A percentile compares a stretch with the other conserved stretches of the same genome.
These are phyloP conservation scores for Sebastes oblongus DNA, from an alignment of 2,797 vertebrate genomes.

Conservation along the genomic window DNA sequence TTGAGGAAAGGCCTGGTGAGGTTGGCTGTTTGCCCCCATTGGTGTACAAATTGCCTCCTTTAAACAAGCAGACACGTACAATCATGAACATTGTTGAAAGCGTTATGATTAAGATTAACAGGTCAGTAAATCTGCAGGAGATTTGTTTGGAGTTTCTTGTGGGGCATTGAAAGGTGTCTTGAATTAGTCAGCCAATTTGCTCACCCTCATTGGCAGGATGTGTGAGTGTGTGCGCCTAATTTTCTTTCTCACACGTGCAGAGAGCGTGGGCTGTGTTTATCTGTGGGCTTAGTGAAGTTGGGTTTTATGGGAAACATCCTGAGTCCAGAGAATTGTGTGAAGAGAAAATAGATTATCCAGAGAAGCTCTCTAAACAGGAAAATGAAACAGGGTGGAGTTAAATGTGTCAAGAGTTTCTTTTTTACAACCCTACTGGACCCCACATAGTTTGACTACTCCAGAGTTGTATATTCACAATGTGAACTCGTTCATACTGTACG, in stretches of 20 bases:
- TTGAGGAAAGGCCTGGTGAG: slow-evolving; percentile 51
- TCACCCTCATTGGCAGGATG: slow-evolving; percentile 4
- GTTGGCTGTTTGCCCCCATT: slow-evolving; percentile 48
- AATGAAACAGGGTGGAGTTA: slow-evolving; percentile 69
- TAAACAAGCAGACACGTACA: slow-evolving; percentile 1
- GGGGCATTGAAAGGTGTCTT: not conserved
- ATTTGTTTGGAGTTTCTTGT: slow-evolving; percentile 3
- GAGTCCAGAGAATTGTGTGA: slow-evolving; percentile 64
- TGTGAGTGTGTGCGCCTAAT: not conserved
- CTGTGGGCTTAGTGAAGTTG: slow-evolving; percentile 9
- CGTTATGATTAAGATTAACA: not conserved
- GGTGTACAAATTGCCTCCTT: slow-evolving; percentile 10
- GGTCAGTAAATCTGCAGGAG: not conserved
- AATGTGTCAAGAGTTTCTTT: slow-evolving; percentile 66
- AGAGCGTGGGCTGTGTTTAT: slow-evolving; percentile 35
- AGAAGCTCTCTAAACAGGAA: slow-evolving; percentile 75
- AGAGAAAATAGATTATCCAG: slow-evolving; percentile 73
- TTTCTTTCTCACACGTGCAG: slow-evolving; percentile 31
- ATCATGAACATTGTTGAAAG: not conserved
- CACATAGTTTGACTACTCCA: slow-evolving; percentile 36
- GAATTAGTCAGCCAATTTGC: slow-evolving; percentile 25
- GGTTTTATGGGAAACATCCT: slow-evolving; percentile 70
- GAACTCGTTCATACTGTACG: slow-evolving; percentile 6
- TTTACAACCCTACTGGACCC: slow-evolving; percentile 51
- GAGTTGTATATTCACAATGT: slow-evolving; percentile 17